Conservation (phyloP, 2,888 invertebrate genomes). For the Acanthopleura granulata region DNA sequence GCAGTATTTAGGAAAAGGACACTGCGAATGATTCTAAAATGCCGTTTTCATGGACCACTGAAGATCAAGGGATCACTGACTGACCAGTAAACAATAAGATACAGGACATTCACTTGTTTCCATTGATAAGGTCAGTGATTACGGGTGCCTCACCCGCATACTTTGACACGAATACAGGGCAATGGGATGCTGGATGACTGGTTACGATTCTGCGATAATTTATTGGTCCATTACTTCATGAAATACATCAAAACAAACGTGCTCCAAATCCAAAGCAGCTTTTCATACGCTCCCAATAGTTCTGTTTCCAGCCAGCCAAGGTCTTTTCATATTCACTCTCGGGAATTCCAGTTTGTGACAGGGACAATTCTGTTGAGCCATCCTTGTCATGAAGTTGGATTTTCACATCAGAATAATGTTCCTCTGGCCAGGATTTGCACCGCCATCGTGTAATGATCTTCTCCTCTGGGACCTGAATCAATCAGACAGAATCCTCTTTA, state of each 20-base stretch:
- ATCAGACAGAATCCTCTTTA: background rate
- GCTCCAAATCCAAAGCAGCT: constrained; percentile 89
- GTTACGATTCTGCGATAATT: no score
- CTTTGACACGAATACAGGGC: no score
- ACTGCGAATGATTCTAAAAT: no score
- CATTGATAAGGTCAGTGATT: no score
- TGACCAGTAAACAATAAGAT: no score
- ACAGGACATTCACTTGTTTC: no score
- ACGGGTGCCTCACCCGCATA: no score
- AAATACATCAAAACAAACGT: constrained; percentile 63
- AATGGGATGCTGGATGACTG: no score
- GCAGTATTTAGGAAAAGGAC: no score
- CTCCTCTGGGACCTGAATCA: constrained; percentile 77
- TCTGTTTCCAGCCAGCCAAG: constrained; percentile 85
- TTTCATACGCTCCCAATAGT: constrained; percentile 96
- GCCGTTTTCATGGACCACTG: no score
- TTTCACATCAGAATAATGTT: constrained; percentile 90
- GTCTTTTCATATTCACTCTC: constrained; percentile 81
- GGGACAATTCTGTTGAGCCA: constrained; percentile 86
- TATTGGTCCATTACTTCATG: no score
- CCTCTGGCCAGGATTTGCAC: constrained; percentile 93
- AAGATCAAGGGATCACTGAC: no score
- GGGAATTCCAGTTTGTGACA: constrained; percentile 90
- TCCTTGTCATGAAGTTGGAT: constrained; percentile 88
- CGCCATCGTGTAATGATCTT: constrained; percentile 93